Percentiles rank a stretch among this genome's conserved stretches.
phyloP scores from a whole-genome alignment of 2,113 vertebrate genomes.

The Gasterosteus aculeatus region DNA sequence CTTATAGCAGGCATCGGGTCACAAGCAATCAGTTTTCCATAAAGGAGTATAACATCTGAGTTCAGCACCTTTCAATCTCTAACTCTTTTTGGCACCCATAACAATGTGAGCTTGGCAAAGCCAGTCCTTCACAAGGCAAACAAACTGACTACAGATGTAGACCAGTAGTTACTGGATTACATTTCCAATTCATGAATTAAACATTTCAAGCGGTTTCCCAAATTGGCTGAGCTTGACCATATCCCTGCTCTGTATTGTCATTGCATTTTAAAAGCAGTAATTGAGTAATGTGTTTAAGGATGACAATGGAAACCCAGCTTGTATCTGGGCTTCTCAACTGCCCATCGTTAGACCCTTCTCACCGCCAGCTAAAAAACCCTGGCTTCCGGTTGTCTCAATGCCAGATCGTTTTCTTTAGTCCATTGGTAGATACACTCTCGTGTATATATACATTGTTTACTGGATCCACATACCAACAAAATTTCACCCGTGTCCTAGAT shows the following conservation, averaged over 20 bases:
- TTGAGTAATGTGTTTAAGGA: slow-evolving; percentile 55
- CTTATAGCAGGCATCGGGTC: slow-evolving; percentile 55
- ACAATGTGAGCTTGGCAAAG: slow-evolving; percentile 54
- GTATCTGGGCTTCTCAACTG: too few relatives aligned
- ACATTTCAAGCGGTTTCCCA: slow-evolving; percentile 40
- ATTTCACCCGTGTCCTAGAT: not conserved
- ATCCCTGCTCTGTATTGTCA: slow-evolving; percentile 15
- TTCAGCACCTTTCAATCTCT: slow-evolving; percentile 59
- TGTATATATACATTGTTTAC: too few relatives aligned
- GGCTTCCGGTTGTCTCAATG: too few relatives aligned
- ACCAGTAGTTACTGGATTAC: slow-evolving; percentile 28
- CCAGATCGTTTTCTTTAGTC: too few relatives aligned
- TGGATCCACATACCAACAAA: too few relatives aligned
- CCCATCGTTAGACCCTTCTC: too few relatives aligned
- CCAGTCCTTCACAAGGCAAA: not conserved
- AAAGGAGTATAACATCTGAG: slow-evolving; percentile 53
- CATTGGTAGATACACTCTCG: too few relatives aligned
- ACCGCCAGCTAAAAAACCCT: too few relatives aligned
- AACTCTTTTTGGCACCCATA: slow-evolving; percentile 56
- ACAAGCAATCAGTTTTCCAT: slow-evolving; percentile 68
- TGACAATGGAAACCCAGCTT: slow-evolving; percentile 3
- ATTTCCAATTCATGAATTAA: slow-evolving; percentile 49
- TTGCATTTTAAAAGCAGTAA: slow-evolving; percentile 41
- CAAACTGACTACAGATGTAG: slow-evolving; percentile 21
- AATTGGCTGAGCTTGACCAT: slow-evolving; percentile 20